Conservation (phyloP, 2,797 vertebrate species). For the Eulemur mongoz region DNA sequence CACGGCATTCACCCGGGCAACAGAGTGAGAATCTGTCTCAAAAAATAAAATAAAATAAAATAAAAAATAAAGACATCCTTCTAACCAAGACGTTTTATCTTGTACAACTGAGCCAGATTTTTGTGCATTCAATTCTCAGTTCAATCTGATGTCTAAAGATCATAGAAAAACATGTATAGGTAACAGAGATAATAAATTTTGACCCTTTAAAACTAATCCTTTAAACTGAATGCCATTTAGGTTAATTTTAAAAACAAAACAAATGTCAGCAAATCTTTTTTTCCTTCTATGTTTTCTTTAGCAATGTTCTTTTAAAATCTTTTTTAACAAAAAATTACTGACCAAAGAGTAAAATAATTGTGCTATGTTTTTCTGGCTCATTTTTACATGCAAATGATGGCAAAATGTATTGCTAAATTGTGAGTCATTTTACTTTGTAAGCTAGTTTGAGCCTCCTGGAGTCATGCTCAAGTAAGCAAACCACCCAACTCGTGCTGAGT, state of each 20-base stretch:
- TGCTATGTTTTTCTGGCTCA: not conserved
- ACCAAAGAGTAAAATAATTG: not conserved
- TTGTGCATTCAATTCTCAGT: not conserved
- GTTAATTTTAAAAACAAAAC: slow-evolving; percentile 40
- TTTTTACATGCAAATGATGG: not conserved
- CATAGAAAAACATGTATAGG: not conserved
- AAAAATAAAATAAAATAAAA: no score
- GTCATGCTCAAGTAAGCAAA: slow-evolving; percentile 59
- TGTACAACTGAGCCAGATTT: not conserved
- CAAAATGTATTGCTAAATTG: slow-evolving; percentile 20
- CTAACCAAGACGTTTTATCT: not conserved
- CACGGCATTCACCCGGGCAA: no score
- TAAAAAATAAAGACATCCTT: not conserved
- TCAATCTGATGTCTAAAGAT: not conserved
- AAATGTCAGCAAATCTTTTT: not conserved
- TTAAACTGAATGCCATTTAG: not conserved
- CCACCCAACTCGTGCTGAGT: slow-evolving; percentile 57
- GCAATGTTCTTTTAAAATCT: not conserved
- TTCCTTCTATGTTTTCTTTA: not conserved
- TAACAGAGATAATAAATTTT: not conserved
- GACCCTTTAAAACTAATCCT: not conserved
- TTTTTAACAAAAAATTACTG: not conserved
- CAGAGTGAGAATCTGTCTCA: no score
- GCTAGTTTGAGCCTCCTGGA: slow-evolving; percentile 41
- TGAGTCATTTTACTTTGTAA: slow-evolving; percentile 56